Evolutionary conservation across 1,140 invertebrate species (phyloP), one percentile per base, ranked within the genome.

Genomic region (Drosophila arizonae): DNA sequence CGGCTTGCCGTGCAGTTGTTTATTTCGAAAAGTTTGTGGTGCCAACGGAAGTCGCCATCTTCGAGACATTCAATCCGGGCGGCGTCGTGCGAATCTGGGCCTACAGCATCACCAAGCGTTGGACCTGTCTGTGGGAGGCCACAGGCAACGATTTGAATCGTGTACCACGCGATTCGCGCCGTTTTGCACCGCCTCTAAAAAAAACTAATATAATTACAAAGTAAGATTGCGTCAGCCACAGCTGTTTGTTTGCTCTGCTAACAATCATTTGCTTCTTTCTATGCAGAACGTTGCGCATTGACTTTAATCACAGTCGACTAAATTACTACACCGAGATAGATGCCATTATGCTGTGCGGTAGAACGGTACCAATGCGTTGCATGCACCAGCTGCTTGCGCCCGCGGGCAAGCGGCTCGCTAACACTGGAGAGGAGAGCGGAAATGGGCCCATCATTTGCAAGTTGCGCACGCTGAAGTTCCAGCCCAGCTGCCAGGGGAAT

Each of bases 311-410:
- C 82, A 94, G 93, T 45, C 92, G 94, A 58, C 93, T 97, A 17
- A 94, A 96, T 46, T 98, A 98, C 91, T 97, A 97, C 77, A 97
- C 96, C n/a, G 96, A 97, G 84, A 92, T 98, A 15, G 97, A 98
- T 93, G 96, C 96, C 60, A 94, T 98, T 10, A 92, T 96, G 72
- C 92, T 98, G 26, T 79, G 94, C 94, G 87, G 97, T 95, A 24
- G 91, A 10, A 90, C 76, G 21, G 81, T 79, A 2, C 74, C 75
- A 10, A 50, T 81, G 46, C 52, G 71, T 6, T 60, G 50, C 15
- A 74, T 79, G 21, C 79, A 77, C n/a, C 54, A 67, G 17, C 17
- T 72, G 8, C 45, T 80, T n/a, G n/a, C 72, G 6, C 57, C 52
- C 1, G 48, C 58, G 28, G 17, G n/a, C n/a, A 50, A 39, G 9